These are phyloP conservation scores for Lasioglossum marginatum DNA, from an alignment of 2,888 invertebrate genomes.

Conservation along the genomic window DNA sequence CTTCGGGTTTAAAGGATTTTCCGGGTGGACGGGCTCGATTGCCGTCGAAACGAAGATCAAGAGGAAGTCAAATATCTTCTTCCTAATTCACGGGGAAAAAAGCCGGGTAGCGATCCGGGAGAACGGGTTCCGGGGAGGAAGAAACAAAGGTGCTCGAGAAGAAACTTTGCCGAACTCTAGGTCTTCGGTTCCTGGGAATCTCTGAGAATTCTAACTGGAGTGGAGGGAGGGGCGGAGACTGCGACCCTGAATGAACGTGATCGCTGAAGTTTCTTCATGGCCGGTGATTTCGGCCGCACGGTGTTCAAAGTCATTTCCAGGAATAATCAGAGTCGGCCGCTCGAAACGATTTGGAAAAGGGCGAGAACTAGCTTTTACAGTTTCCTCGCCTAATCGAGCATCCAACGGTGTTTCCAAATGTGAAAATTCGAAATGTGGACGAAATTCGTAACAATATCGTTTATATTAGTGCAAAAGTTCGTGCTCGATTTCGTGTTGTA, in stretches of 20 bases:
- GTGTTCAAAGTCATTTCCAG: constrained; percentile 15
- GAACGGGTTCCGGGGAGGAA: neutral
- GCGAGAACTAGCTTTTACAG: neutral
- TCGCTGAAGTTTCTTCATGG: constrained; percentile 23
- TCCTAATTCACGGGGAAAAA: neutral
- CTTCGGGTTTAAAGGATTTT: constrained; percentile 13
- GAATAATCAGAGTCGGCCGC: constrained; percentile 16
- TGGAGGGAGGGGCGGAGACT: neutral
- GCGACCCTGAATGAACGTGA: constrained; percentile 12
- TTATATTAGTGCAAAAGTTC: neutral
- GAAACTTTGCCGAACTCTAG: neutral
- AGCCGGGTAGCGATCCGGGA: neutral
- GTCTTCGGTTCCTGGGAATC: constrained; percentile 3
- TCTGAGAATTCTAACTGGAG: neutral
- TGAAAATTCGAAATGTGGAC: neutral
- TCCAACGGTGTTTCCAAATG: neutral
- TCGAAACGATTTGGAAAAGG: constrained; percentile 23
- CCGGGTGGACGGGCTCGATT: constrained; percentile 16
- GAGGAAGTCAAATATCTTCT: neutral
- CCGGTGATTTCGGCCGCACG: neutral
- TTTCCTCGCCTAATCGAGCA: neutral
- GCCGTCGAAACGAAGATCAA: neutral
- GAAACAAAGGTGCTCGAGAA: neutral
- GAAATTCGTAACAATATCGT: neutral
- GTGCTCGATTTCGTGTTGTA: too few species aligned